Percentiles rank a stretch among this genome's conserved stretches.
These are phyloP conservation scores for Yoshiicerus persimilis DNA, from an alignment of 1,140 invertebrate genomes.

Conservation along the genomic window DNA sequence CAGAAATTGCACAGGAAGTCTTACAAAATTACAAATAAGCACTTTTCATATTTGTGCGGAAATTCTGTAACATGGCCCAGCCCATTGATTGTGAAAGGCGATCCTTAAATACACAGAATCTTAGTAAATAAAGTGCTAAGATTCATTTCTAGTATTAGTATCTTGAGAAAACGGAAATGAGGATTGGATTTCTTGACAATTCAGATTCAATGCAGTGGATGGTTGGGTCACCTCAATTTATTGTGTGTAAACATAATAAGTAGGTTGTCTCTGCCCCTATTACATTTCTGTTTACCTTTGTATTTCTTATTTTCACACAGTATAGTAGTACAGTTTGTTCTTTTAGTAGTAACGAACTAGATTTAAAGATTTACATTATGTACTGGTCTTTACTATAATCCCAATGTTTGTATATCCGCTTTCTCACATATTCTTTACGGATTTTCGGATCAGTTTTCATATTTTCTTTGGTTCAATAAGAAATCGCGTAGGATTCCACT, in stretches of 20 bases:
- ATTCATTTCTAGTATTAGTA: not conserved
- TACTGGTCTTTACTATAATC: not conserved
- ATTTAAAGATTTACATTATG: not conserved
- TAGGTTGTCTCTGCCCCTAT: not conserved
- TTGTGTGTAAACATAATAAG: not conserved
- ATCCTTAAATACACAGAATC: not conserved
- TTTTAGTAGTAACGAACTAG: not conserved
- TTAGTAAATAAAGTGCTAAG: not conserved
- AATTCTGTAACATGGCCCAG: not conserved
- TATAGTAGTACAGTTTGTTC: not conserved
- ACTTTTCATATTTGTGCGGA: conserved; percentile 21
- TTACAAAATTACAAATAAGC: not conserved
- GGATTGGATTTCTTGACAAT: not conserved
- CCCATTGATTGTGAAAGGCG: not conserved
- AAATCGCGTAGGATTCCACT: too few species aligned
- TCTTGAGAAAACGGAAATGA: not conserved
- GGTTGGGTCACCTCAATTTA: not conserved
- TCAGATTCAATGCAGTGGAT: not conserved
- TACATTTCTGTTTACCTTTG: not conserved
- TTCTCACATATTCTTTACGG: not conserved
- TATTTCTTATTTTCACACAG: not conserved
- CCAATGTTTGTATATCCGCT: conserved; percentile 2
- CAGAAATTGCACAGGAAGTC: not conserved
- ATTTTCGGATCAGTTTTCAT: conserved; percentile 33
- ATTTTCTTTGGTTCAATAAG: not conserved